Conservation (phyloP, 1,140 invertebrate species). For the Lamellibrachia luymesi region DNA sequence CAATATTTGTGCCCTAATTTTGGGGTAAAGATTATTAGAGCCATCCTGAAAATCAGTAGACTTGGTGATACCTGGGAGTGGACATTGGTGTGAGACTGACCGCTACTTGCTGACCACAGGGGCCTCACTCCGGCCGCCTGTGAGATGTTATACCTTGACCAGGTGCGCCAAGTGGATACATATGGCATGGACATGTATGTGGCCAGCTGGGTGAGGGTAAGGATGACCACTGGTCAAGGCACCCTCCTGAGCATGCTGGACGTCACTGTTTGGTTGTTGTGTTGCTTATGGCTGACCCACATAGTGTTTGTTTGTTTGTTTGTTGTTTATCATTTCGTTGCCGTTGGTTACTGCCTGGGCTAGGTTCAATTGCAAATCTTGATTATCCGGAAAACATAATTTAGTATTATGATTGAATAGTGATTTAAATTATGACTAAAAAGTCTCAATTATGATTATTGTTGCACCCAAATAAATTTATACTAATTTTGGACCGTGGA, state of each 20-base stretch:
- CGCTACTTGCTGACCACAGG: conserved; percentile 56
- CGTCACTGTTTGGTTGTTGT: conserved; percentile 16
- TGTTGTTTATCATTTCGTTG: conserved; percentile 18
- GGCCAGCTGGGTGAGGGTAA: conserved; percentile 46
- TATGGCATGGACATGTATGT: conserved; percentile 93
- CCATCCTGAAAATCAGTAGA: neutral
- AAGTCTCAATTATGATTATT: neutral
- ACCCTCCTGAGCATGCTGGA: conserved; percentile 18
- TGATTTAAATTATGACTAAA: too few relatives aligned
- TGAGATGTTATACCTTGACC: conserved; percentile 93
- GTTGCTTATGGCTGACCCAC: conserved; percentile 13
- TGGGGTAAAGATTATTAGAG: neutral
- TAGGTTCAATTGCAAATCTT: neutral
- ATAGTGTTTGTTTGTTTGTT: conserved; percentile 25
- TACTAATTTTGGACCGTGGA: neutral
- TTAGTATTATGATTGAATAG: too few relatives aligned
- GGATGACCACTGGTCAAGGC: conserved; percentile 23
- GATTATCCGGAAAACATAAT: too few relatives aligned
- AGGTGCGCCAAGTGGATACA: conserved; percentile 96
- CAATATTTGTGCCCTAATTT: neutral
- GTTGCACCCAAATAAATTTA: neutral
- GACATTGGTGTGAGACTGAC: neutral
- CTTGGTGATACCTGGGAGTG: neutral
- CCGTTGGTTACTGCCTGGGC: conserved; percentile 13
- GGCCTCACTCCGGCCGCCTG: conserved; percentile 95